phyloP scores from a whole-genome alignment of 2,113 vertebrate genomes.

The Pangasianodon gigas region DNA sequence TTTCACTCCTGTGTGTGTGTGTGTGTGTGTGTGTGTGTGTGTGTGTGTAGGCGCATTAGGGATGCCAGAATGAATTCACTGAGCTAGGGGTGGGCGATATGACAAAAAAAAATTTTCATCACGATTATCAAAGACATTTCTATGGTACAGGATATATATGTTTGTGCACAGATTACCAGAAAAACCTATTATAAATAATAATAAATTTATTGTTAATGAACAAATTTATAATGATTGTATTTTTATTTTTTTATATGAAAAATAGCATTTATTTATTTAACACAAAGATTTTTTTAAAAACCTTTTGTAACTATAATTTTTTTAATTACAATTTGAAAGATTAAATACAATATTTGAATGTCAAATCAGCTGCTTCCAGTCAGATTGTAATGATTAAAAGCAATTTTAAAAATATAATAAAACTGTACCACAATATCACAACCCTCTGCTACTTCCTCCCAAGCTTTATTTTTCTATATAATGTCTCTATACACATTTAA shows the following conservation, averaged over 20 bases:
- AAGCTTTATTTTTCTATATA: too few relatives aligned
- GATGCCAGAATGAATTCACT: conserved; percentile 15
- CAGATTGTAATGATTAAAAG: neutral
- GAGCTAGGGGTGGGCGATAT: neutral
- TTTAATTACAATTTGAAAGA: too few relatives aligned
- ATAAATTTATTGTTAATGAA: too few relatives aligned
- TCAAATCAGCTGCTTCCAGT: neutral
- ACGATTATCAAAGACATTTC: neutral
- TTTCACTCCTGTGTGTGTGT: neutral
- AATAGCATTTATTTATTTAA: too few relatives aligned
- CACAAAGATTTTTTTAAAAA: too few relatives aligned
- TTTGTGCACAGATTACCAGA: too few relatives aligned
- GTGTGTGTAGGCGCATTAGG: neutral
- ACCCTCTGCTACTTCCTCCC: neutral
- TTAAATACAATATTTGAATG: too few relatives aligned
- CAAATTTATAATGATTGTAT: too few relatives aligned
- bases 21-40: conserved; percentile 25
- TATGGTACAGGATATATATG: neutral
- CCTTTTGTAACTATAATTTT: too few relatives aligned
- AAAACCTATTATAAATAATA: too few relatives aligned
- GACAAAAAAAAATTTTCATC: neutral
- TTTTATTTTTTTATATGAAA: too few relatives aligned
- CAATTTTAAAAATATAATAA: neutral
- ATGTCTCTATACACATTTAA: too few relatives aligned
- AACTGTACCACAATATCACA: neutral